Evolutionary conservation across 64 coral and sea anemone species (phyloP), one percentile per base, ranked within the genome.

Genomic region (Montipora sp.): DNA sequence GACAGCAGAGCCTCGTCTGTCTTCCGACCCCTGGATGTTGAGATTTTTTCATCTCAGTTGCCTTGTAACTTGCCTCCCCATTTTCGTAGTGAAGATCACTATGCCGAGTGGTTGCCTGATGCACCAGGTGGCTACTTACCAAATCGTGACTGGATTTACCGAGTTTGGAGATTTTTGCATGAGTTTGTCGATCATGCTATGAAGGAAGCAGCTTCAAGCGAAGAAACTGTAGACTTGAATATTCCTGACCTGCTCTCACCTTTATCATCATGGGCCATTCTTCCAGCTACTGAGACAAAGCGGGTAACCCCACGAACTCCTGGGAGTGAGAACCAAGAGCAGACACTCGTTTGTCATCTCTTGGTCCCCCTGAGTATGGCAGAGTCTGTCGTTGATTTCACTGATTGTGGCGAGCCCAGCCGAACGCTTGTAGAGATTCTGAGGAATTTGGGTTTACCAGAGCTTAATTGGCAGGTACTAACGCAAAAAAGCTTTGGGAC

Each of bases 1-100:
- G 11, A 11, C 6, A 57, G 53, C 11, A 7, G 11, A 11, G 11
- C 6, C 11, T 20, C 55, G 3, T 46, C 83, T 14, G 83, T 87
- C n/a, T 93, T 93, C 13, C 60, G 68, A 73, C 49, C 49, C 1
- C 87, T 93, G 10, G 76, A 93, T 75, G 51, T 87, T 45, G n/a
- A 23, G 11, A 49, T 20, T 9, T 88, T 93, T 70, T 75, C 83
- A 1, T 16, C 60, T 20, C 2, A 36, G 1, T 46, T 82, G 27
- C 24, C 21, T 8, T 0, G 16, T 65, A 73, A 21, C 12, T 49
- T 93, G 11, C 91, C 77, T 13, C 76, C 20, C 15, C n/a, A 18
- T 9, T 43, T 49, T 11, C 7, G 69, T 0, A 50, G 15, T 18
- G 19, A 69, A 77, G 15, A 5, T 5, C 1, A 80, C 5, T 93